These are phyloP conservation scores for Noctua comes DNA, from an alignment of 2,888 invertebrate species.

Conservation along the genomic window DNA sequence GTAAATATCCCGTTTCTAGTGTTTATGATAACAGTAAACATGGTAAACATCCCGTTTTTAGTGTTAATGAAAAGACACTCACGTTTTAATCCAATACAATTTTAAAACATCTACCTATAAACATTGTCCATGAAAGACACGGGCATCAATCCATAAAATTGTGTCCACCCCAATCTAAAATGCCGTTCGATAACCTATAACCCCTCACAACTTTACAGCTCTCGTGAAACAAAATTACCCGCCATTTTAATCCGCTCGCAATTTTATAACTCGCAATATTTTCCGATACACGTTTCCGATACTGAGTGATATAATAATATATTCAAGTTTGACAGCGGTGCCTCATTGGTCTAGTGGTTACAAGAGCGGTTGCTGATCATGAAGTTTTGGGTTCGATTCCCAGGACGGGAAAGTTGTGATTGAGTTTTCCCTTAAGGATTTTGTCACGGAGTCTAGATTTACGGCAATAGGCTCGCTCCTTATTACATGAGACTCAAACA, in stretches of 20 bases:
- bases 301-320: slow-evolving; percentile 60
- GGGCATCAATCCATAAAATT: slow-evolving; percentile 9
- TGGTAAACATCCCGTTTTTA: too few relatives aligned
- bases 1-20: too few relatives aligned
- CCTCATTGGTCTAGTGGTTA: slow-evolving; percentile 74
- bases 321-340: slow-evolving; percentile 68
- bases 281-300: slow-evolving; percentile 52
- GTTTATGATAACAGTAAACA: too few relatives aligned
- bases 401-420: neutral
- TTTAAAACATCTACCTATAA: slow-evolving; percentile 8
- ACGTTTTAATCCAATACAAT: neutral
- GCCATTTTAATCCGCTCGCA: slow-evolving; percentile 38
- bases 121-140: neutral
- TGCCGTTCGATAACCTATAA: slow-evolving; percentile 38
- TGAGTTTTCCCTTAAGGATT: neutral
- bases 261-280: slow-evolving; percentile 47
- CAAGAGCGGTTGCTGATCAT: neutral
- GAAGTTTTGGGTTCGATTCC: neutral
- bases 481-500: neutral
- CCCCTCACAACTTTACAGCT: slow-evolving; percentile 30
- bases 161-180: slow-evolving; percentile 29
- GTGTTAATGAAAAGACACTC: neutral
- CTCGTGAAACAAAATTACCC: slow-evolving; percentile 49
- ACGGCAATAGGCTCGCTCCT: neutral
- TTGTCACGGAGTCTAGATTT: neutral